Conservation (phyloP, 64 coral and sea anemone genomes). For the Montipora foliosa region DNA sequence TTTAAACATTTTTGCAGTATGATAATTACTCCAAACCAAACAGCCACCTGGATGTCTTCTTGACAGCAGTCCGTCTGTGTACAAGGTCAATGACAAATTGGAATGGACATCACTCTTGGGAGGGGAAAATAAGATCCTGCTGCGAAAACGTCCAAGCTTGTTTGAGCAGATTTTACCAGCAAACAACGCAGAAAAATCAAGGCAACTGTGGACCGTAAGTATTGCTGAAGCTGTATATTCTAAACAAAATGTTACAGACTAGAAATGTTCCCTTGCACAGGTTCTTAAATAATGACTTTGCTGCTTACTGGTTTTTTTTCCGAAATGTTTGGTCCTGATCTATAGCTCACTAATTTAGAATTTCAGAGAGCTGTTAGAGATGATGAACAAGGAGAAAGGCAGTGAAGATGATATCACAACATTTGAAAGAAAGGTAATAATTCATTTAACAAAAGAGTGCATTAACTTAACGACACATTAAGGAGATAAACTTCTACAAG, state of each 20-base stretch:
- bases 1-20: conserved; percentile 29
- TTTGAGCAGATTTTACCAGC: conserved; percentile 32
- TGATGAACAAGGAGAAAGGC: background rate
- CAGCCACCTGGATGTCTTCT: conserved; percentile 24
- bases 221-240: background rate
- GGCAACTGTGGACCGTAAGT: conserved; percentile 15
- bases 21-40: conserved; percentile 5
- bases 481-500: background rate
- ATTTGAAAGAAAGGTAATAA: conserved; percentile 4
- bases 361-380: conserved; percentile 23
- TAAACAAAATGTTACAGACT: background rate
- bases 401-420: conserved; percentile 1
- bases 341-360: background rate
- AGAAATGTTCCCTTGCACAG: background rate
- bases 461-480: background rate
- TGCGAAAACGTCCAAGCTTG: background rate
- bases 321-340: background rate
- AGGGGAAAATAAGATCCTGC: conserved; percentile 15
- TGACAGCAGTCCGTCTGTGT: background rate
- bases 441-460: background rate
- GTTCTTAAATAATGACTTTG: no score
- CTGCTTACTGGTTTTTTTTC: background rate
- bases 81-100: conserved; percentile 36
- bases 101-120: conserved; percentile 44
- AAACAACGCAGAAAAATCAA: background rate